Evolutionary conservation across 2,888 invertebrate genomes (phyloP).

Genomic region (Teleogryllus oceanicus): DNA sequence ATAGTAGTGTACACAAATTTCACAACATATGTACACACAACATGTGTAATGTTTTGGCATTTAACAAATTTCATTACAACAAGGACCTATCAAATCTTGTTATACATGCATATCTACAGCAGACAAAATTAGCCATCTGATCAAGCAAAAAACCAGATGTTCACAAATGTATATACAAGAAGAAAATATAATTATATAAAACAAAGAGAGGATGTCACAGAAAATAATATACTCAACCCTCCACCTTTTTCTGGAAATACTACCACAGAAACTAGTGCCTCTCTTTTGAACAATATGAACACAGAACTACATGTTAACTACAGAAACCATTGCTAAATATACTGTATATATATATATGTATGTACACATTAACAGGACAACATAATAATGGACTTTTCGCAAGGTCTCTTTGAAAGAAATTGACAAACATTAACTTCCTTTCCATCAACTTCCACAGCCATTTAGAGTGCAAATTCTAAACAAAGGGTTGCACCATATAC

Average conservation of each 20-base stretch:
- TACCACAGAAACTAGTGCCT: conserved; percentile 21
- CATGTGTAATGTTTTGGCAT: conserved; percentile 19
- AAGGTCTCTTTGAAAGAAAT: conserved; percentile 23
- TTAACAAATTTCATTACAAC: conserved; percentile 21
- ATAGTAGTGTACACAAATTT: conserved; percentile 30
- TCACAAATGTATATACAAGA: conserved; percentile 28
- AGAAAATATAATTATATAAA: conserved; percentile 26
- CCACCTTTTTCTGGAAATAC: conserved; percentile 28
- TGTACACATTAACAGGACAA: conserved; percentile 30
- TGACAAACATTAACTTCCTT: conserved; percentile 25
- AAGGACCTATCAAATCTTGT: background rate
- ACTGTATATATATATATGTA: conserved; percentile 19
- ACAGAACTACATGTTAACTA: conserved; percentile 24
- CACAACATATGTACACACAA: conserved; percentile 29
- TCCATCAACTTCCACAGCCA: background rate
- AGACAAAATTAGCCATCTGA: conserved; percentile 27
- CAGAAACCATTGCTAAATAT: conserved; percentile 3
- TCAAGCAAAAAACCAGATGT: conserved; percentile 25
- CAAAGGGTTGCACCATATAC: background rate
- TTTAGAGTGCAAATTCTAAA: background rate
- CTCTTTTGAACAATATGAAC: conserved; percentile 26
- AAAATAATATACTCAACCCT: conserved; percentile 30
- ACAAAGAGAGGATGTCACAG: conserved; percentile 24
- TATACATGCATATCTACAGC: conserved; percentile 28
- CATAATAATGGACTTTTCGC: conserved; percentile 27